Conservation (phyloP, 2,888 invertebrate genomes). For the Cheilosia grossa region DNA sequence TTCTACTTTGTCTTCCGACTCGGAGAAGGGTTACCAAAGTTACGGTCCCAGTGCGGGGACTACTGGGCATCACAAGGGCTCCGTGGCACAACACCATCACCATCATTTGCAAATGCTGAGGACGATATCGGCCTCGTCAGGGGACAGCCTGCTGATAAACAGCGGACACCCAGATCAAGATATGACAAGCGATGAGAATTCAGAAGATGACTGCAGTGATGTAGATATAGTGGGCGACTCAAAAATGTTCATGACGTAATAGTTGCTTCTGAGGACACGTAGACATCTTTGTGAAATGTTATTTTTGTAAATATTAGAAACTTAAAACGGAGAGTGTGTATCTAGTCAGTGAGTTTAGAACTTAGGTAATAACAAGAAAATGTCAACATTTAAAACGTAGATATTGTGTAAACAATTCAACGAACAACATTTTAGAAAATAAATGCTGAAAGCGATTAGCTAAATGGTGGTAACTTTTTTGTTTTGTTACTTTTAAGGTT, state of each 20-base stretch:
- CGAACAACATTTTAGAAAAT: constrained; percentile 49
- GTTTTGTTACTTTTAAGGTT: not conserved
- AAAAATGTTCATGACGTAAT: constrained; percentile 82
- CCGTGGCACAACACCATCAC: constrained; percentile 61
- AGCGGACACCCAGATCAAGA: constrained; percentile 79
- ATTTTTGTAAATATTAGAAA: constrained; percentile 12
- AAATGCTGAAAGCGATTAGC: constrained; percentile 26
- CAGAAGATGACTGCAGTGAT: constrained; percentile 82
- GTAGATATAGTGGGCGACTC: constrained; percentile 83
- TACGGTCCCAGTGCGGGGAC: constrained; percentile 56
- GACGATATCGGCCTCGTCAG: constrained; percentile 75
- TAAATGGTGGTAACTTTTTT: not conserved
- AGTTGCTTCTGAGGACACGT: constrained; percentile 25
- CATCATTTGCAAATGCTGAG: constrained; percentile 71
- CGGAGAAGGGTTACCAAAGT: constrained; percentile 72
- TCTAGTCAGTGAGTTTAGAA: constrained; percentile 70
- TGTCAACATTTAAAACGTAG: constrained; percentile 20
- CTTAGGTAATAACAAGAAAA: constrained; percentile 12
- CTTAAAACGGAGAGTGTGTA: constrained; percentile 62
- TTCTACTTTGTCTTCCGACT: constrained; percentile 74
- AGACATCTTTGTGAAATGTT: constrained; percentile 9
- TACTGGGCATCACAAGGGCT: constrained; percentile 56
- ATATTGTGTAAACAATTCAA: constrained; percentile 58
- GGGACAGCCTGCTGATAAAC: constrained; percentile 75
- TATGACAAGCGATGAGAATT: constrained; percentile 82